Base-by-base conservation (phyloP, 2,888 invertebrate genomes). In the Saturnia pavonia region DNA sequence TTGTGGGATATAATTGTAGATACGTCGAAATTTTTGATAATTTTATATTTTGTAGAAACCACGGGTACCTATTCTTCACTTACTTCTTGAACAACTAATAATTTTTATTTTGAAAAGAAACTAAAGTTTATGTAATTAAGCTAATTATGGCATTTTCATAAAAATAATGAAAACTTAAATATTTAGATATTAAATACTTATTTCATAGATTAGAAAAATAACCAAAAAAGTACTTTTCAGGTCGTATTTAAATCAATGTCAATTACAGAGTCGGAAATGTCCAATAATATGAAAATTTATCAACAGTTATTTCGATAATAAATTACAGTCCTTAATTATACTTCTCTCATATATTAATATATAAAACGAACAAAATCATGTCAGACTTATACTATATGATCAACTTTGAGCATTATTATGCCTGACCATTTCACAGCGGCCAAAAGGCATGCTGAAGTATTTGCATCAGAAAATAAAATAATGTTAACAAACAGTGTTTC, bases 401-500 rank as follows among this genome's bases (percentile, higher is more conserved):
- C n/a, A 68, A 22, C 25, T n/a, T 40, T 25, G 12, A 14, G 14
- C 40, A 43, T 40, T 48, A 69, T 7, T 34, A 42, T 63, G 51
- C 22, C 22, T 65, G 14, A 51, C 19, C 40, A 22, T 22, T 69
- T 45, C 7, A 19, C 25, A 48, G 57, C 3, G 7, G 19, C n/a
- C 43, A 67, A 54, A 42, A 66, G 48, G 25, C 40, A 57, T 34
- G 16, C n/a, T 45, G 48, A 16, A 63, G 43, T 4, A 7, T 19
- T 51, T 51, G 57, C 40, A 27, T 12, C 34, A 40, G 67, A 67
- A 25, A 54, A 45, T n/a, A 80, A 74, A 2, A 82, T 86, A 76
- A 85, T 83, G 73, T 74, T 88, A 34, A 72, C 82, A 16, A 85
- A 79, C 72, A 91, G 90, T 72, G 84, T 81, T 22, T 91, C 91